Evolutionary conservation across 1,140 invertebrate species (phyloP), one percentile per base, ranked within the genome.

Genomic region (Drosophila melanogaster): DNA sequence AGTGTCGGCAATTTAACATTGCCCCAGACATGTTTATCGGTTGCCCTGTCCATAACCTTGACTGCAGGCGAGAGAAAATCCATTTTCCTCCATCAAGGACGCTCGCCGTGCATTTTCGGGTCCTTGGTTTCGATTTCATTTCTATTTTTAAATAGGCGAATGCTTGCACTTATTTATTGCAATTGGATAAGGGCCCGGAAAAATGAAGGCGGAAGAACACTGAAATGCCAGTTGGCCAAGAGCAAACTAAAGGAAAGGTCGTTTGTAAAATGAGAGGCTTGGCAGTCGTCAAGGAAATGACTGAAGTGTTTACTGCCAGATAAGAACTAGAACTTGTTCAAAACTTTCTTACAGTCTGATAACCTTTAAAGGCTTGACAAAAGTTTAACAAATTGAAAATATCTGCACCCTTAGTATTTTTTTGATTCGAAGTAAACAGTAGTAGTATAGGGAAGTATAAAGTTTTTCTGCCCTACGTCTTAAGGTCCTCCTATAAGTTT

Each of bases 41-140:
- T 51, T 53, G 71, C 53, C 60, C 50, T 76, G 72, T 26, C 71
- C 71, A 19, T 76, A 65, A 65, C 72, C 71, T 76, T 76, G 47
- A 22, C 41, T 35, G 49, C 41, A 57, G 64, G 62, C 64, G 22
- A 33, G 71, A 75, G 51, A 37, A 62, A 75, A 75, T 65, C 71
- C 71, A 75, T 75, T 75, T 64, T 19, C 38, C 44, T 11, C 19
- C 46, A 26, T 15, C 41, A 75, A 76, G 72, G 72, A 47, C 71
- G 7, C 17, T 17, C n/a, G 33, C 11, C 11, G 22, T 6, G 38
- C 30, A 17, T 35, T 54, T 58, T 50, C 19, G 15, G 59, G 33
- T 35, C 19, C 26, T n/a, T 38, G 33, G 53, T 75, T 75, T 35
- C 60, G 65, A 58, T 76, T 53, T 41, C 51, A 49, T 65, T 75